Percentiles rank a stretch among this genome's conserved stretches.
These are phyloP conservation scores for Neodiprion lecontei DNA, from an alignment of 1,140 invertebrate genomes.

Conservation along the genomic window DNA sequence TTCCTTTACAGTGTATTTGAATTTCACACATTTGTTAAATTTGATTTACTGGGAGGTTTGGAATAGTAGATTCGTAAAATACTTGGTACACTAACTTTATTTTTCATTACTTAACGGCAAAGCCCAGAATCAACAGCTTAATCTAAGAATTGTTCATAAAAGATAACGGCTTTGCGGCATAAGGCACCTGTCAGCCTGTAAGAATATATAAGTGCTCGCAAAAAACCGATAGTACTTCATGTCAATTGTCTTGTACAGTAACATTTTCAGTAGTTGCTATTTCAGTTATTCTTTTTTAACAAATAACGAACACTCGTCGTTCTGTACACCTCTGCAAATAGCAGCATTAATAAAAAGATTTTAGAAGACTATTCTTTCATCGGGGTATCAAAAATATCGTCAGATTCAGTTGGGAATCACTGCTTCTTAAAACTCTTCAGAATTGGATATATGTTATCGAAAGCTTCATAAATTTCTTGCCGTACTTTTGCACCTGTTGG, in stretches of 20 bases:
- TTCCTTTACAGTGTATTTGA: too few species aligned
- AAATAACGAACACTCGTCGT: not conserved
- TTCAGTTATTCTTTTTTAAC: not conserved
- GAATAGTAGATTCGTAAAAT: too few species aligned
- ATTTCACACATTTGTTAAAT: too few species aligned
- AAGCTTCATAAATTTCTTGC: slow-evolving; percentile 98
- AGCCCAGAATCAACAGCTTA: not conserved
- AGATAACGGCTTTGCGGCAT: not conserved
- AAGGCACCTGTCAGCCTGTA: not conserved
- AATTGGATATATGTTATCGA: slow-evolving; percentile 99
- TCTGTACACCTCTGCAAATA: slow-evolving; percentile 4
- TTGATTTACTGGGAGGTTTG: too few species aligned
- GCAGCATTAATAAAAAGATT: not conserved
- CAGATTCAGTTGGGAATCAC: slow-evolving; percentile 51
- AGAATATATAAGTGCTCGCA: not conserved
- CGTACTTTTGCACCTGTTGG: slow-evolving; percentile 92
- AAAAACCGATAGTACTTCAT: slow-evolving; percentile 1
- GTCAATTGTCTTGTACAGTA: not conserved
- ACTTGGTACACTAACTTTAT: not conserved
- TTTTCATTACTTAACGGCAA: not conserved
- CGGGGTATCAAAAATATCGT: not conserved
- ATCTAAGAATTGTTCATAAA: not conserved
- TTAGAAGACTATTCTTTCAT: not conserved
- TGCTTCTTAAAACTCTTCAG: slow-evolving; percentile 98
- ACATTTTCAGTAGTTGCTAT: not conserved